Base-by-base conservation (phyloP, 2,888 invertebrate genomes). In the Meteorus colon region DNA sequence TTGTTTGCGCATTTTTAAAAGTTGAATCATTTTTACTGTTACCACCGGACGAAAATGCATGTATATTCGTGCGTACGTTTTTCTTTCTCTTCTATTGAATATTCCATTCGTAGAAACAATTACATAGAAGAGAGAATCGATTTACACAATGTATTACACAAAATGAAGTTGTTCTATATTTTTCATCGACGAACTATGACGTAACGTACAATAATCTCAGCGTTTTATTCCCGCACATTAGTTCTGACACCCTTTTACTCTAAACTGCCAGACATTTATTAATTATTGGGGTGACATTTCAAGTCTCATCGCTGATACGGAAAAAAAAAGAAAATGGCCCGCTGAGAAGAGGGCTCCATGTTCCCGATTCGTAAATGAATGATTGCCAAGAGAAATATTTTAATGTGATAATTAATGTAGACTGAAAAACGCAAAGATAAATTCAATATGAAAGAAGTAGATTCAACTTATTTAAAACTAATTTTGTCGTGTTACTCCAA, bases 271-370 rank as follows among this genome's bases (percentile, higher is more conserved):
- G 65, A 76, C 59, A 48, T 60, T 77, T 70, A 79, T 78, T 75
- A 67, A 77, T 76, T 16, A 24, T 45, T 14, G 37, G 16, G 4
- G n/a, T 34, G 10, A 16, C 16, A 16, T 37, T 59, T 34, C 79
- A 81, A 84, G 86, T 85, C 86, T 85, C 86, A 87, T 88, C 87
- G 84, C 82, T 84, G 84, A 19, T 55, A 55, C n/a, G 1, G 8
- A 55, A n/a, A 55, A 19, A 55, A 19, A 84, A 84, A 84, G 84
- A 84, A 71, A 88, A 89, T 89, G 89, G 89, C 87, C 88, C 88
- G 88, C 81, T 83, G 88, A 87, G 89, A 86, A 88, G 86, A 86
- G 88, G 87, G 86, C 86, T 86, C 84, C 19, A 37, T 84, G 81
- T 77, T 79, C 78, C 77, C 83, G 85, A 86, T 87, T 87, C 87